Base-by-base conservation (phyloP, 2,888 invertebrate species). In the Sphaerophoria taeniata region DNA sequence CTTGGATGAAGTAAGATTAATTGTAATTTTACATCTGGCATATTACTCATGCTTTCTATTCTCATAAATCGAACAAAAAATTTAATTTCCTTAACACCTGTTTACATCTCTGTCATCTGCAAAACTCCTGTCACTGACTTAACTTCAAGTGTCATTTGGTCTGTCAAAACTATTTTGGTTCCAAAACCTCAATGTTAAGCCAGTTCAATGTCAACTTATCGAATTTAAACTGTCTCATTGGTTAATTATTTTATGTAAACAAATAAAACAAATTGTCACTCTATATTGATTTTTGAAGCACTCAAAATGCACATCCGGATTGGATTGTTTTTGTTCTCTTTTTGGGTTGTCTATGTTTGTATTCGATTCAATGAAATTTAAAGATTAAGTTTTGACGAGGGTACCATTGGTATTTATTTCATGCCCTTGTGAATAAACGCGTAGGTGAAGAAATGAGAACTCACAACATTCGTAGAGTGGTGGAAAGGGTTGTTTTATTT, bases 261-360 rank as follows among this genome's bases (percentile, higher is more conserved):
- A 39, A 39, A 39, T 7, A 39, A 60, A 24, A 51, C 31, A 73
- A 53, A 43, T n/a, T 58, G 77, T 49, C 14, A 36, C 33, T 47
- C 31, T 45, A 56, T 77, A 84, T 84, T 71, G 84, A 84, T 84
- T 84, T 84, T 67, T 14, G 74, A 84, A 84, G 79, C 84, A 65
- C 71, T 71, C 60, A 43, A 65, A 65, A 60, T 61, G 75, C 73
- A 79, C 49, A 65, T 11, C 45, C 45, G 67, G 36, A 51, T 36
- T 24, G 24, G 24, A 24, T 24, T 24, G 24, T 24, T n/a, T 5
- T 65, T 49, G 2, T 43, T 43, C 9, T 24, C 6, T 51, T 36
- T 5, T 39, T 39, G 24, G 6, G 24, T 36, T 33, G 3, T 14
- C 45, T 33, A n/a, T 63, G 0, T n/a, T n/a, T 43, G 0, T 33